Evolutionary conservation across 2,888 invertebrate genomes (phyloP), one percentile per base, ranked within the genome.

Genomic region (Copidosoma aretas): DNA sequence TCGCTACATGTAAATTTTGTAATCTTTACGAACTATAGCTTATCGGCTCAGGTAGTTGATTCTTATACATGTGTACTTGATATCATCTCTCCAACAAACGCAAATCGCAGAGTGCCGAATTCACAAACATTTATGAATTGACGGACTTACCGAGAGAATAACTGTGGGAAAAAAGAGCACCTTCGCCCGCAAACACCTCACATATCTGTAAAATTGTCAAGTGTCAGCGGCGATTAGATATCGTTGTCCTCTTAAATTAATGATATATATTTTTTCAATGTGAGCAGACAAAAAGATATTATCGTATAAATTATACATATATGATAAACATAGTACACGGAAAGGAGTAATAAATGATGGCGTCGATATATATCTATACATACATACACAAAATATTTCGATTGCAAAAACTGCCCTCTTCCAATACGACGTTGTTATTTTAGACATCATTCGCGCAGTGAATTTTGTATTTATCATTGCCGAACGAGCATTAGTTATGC

Each of bases 231-330:
- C 74, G 71, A 72, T 76, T 72, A 49, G 43, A 17, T 17, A 72
- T 77, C 74, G 73, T 76, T 74, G 32, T 32, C 32, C 73, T 71
- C 73, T 76, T 75, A 76, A 76, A 79, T 78, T 77, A 53, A 24
- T 19, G 74, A 59, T 53, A 78, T 74, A 80, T 80, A 81, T 81
- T 81, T 81, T 81, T 81, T 79, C 81, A 80, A 80, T 78, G 80
- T 79, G 75, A 78, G 32, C 32, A 32, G 32, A 32, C 32, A 32
- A 32, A 32, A 32, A n/a, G n/a, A n/a, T n/a, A n/a, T n/a, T n/a
- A n/a, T n/a, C n/a, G n/a, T n/a, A n/a, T n/a, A n/a, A 32, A 32
- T 32, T 32, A 32, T n/a, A n/a, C n/a, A 32, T 32, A 32, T 32
- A 32, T 32, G 8, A 32, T 32, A 32, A 5, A 32, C 8, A 8